Evolutionary conservation across 2,888 invertebrate genomes (phyloP).

Genomic region (Andrena marginata): DNA sequence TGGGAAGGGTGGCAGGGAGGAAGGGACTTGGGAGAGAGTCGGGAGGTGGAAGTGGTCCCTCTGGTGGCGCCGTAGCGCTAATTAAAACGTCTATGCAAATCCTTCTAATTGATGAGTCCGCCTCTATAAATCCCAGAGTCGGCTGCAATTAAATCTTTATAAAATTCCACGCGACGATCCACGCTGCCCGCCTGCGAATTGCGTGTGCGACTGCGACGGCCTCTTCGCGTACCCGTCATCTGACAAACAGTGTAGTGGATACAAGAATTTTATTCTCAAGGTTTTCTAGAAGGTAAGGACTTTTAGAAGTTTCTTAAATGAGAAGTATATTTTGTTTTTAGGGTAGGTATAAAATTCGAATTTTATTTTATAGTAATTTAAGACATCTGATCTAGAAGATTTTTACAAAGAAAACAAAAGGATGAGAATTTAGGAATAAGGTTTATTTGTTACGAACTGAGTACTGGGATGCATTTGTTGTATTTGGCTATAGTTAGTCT

Average conservation of each 20-base stretch:
- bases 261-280: no score
- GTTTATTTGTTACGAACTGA: no score
- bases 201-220: constrained; percentile 25
- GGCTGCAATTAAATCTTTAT: constrained; percentile 68
- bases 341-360: no score
- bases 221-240: constrained; percentile 3
- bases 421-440: no score
- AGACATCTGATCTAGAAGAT: no score
- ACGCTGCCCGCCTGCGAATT: constrained; percentile 27
- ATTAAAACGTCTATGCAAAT: constrained; percentile 75
- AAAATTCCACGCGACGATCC: constrained; percentile 61
- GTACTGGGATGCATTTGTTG: no score
- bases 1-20: constrained; percentile 9
- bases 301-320: no score
- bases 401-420: no score
- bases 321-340: no score
- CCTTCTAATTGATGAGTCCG: constrained; percentile 67
- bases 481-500: no score
- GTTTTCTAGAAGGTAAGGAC: no score
- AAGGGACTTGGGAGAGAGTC: not conserved
- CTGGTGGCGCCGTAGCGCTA: constrained; percentile 55
- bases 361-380: no score
- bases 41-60: constrained; percentile 8
- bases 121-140: constrained; percentile 66
- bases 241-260: not conserved